Base-by-base conservation (phyloP, 2,113 vertebrate species). In the Myiagra hebetior region DNA sequence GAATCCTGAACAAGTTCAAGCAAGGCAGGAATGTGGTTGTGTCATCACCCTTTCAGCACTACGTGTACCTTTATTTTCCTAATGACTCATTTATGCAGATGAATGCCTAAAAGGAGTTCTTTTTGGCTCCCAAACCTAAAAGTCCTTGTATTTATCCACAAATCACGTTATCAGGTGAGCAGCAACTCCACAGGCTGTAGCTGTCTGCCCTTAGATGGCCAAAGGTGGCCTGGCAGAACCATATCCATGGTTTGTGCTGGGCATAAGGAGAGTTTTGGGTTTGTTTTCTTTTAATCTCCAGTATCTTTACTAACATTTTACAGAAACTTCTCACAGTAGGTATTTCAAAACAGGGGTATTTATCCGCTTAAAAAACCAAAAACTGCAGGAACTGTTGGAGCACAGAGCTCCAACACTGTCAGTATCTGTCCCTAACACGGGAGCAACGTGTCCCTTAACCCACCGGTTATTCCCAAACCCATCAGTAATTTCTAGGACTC, bases 21-120 rank as follows among this genome's bases (percentile, higher is more conserved):
- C 95, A 96, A 67, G 53, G 90, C 85, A 95, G 95, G 96, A 96
- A 96, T 95, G 90, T 4, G 92, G 68, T 84, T 93, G 88, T 96
- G 92, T 96, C 88, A 96, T 93, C 88, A 52, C 83, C 83, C 70
- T 94, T 79, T 87, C 30, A 93, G 89, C 81, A 68, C 92, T 85
- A 4, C 10, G n/a, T 5, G 60, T 93, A 93, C 89, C 85, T 96
- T 90, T 31, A 50, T 95, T 94, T 95, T 55, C 93, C 92, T 89
- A 86, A 93, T 92, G 95, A 95, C 64, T 94, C 95, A 95, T 68
- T 95, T 91, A 93, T 90, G 83, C 76, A 92, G 93, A 90, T 86
- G 90, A 92, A 95, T 81, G 85, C 85, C 86, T 96, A 64, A 90
- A 90, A 96, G 79, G 83, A 95, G 65, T 12, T 64, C 72, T 92